Evolutionary conservation across 2,888 invertebrate species (phyloP).

Genomic region (Chirona hameri): DNA sequence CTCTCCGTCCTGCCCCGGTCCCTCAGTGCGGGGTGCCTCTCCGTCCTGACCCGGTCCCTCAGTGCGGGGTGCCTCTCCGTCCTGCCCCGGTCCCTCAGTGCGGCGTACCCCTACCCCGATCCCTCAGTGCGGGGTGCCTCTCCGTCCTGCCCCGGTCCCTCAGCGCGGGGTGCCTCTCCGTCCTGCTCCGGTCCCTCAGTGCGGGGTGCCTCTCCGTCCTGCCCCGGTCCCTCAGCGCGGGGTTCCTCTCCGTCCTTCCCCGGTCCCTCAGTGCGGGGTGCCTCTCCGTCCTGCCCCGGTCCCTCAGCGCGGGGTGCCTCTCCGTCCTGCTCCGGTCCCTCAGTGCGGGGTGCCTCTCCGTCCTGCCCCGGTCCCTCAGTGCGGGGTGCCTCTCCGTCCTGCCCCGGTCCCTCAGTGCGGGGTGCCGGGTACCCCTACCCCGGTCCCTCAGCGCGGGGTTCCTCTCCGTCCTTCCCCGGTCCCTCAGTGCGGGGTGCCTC

Average conservation of each 20-base stretch:
- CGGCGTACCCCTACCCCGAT: too few species aligned
- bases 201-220: too few species aligned
- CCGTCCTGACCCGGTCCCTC: background rate
- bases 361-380: background rate
- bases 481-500: background rate
- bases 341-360: background rate
- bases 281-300: background rate
- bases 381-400: too few species aligned
- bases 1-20: background rate
- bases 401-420: background rate
- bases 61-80: background rate
- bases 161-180: background rate
- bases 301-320: background rate
- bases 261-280: background rate
- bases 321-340: too few species aligned
- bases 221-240: background rate
- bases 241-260: too few species aligned
- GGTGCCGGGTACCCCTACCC: background rate
- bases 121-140: background rate
- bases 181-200: too few species aligned
- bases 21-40: background rate
- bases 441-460: background rate
- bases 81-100: background rate
- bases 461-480: background rate
- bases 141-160: too few species aligned